These are phyloP conservation scores for Oligia latruncula DNA, from an alignment of 2,888 invertebrate genomes.

Conservation along the genomic window DNA sequence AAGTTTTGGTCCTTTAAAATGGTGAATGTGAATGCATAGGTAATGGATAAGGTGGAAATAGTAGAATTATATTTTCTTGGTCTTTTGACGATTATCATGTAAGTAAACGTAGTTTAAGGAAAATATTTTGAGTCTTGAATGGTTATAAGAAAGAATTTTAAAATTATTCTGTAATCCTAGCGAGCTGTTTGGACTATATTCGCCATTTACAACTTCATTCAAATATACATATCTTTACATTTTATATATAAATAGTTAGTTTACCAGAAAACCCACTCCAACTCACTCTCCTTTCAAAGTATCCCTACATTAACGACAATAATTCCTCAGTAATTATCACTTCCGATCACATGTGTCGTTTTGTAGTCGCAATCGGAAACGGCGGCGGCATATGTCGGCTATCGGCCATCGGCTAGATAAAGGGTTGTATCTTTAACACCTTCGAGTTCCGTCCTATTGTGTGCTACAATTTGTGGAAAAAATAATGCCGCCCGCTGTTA, in stretches of 20 bases:
- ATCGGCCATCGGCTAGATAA: slow-evolving; percentile 73
- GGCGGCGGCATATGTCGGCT: slow-evolving; percentile 80
- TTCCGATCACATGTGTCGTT: slow-evolving; percentile 69
- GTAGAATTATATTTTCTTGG: not conserved
- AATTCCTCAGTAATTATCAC: slow-evolving; percentile 45
- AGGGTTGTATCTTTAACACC: slow-evolving; percentile 87
- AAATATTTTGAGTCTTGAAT: not conserved
- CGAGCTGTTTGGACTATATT: not conserved
- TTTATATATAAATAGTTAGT: not conserved
- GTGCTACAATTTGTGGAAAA: slow-evolving; percentile 82
- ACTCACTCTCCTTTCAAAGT: not conserved
- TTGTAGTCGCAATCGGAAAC: slow-evolving; percentile 78
- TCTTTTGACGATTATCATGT: not conserved
- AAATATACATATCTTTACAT: not conserved
- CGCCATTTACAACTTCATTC: not conserved
- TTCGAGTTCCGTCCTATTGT: slow-evolving; percentile 77
- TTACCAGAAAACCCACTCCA: not conserved
- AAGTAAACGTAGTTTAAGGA: not conserved
- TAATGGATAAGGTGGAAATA: not conserved
- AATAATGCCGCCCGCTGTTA: slow-evolving; percentile 77
- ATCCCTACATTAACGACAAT: slow-evolving; percentile 7
- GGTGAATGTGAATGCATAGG: slow-evolving; percentile 49
- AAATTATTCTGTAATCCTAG: not conserved
- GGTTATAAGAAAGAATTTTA: not conserved
- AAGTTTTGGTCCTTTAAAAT: slow-evolving; percentile 52